phyloP scores from a whole-genome alignment of 2,888 invertebrate species.

The Saturnia japonica region DNA sequence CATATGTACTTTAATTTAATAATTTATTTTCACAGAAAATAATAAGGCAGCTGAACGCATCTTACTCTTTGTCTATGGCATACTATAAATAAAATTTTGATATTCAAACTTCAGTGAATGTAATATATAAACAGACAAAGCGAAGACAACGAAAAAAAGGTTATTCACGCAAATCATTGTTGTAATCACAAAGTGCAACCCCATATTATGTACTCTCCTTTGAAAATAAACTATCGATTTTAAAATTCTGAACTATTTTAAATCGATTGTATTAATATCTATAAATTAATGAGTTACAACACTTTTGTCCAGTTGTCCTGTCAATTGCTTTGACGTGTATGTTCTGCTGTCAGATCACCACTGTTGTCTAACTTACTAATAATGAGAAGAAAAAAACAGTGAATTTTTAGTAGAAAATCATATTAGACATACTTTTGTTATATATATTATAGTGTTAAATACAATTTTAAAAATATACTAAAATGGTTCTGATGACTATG shows the following conservation, averaged over 20 bases:
- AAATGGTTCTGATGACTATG: slow-evolving; percentile 98
- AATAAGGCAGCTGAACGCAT: not conserved
- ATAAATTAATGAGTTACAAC: too few species aligned
- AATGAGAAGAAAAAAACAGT: slow-evolving; percentile 67
- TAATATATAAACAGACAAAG: too few species aligned
- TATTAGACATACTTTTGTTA: slow-evolving; percentile 34
- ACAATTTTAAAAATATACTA: slow-evolving; percentile 52
- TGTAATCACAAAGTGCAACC: too few species aligned
- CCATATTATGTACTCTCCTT: too few species aligned
- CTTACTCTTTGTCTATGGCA: slow-evolving; percentile 1
- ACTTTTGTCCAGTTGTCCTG: slow-evolving; percentile 70
- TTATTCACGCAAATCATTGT: too few species aligned
- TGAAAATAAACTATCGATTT: too few species aligned
- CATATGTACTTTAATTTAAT: too few species aligned
- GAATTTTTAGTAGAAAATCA: slow-evolving; percentile 40
- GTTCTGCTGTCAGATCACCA: slow-evolving; percentile 51
- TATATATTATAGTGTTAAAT: slow-evolving; percentile 45
- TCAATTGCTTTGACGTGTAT: slow-evolving; percentile 69
- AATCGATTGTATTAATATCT: too few species aligned
- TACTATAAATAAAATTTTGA: slow-evolving; percentile 28
- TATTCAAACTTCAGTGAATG: too few species aligned
- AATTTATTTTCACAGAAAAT: not conserved
- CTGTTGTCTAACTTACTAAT: slow-evolving; percentile 54
- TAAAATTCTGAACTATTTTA: too few species aligned
- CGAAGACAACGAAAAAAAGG: too few species aligned